A percentile compares a stretch with the other conserved stretches of the same genome.
These are phyloP conservation scores for Anaspis maculata DNA, from an alignment of 2,888 invertebrate species.

Conservation along the genomic window DNA sequence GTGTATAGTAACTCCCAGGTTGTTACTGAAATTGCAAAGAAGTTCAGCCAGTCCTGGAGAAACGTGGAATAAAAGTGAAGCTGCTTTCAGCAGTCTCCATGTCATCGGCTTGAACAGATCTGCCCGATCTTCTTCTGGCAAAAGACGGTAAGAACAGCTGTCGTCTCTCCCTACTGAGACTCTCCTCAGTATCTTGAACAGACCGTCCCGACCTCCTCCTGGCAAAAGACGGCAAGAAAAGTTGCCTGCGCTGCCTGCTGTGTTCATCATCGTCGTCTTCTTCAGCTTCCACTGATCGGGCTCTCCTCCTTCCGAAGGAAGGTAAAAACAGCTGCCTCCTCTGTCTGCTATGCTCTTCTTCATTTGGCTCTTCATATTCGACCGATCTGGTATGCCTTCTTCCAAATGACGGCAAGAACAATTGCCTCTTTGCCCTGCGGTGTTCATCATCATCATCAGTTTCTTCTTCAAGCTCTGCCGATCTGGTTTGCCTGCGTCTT, in stretches of 20 bases:
- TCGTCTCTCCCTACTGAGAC: conserved; percentile 1
- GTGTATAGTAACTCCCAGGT: too few species aligned
- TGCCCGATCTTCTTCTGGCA: background rate
- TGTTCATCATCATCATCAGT: background rate
- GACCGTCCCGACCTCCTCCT: conserved; percentile 1
- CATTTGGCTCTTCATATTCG: background rate
- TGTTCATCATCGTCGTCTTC: conserved; percentile 1
- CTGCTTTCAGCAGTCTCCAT: conserved; percentile 10
- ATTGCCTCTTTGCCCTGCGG: background rate
- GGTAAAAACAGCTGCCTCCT: conserved; percentile 3
- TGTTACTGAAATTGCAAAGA: too few species aligned
- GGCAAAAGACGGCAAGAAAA: conserved; percentile 6
- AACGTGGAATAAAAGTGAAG: too few species aligned
- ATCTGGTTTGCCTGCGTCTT: background rate
- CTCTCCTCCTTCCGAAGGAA: background rate
- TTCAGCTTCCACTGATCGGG: too few species aligned
- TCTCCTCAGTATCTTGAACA: background rate
- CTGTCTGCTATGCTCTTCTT: background rate
- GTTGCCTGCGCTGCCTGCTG: conserved; percentile 1
- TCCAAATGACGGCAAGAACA: conserved; percentile 2
- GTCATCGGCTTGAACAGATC: conserved; percentile 5
- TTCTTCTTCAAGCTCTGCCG: background rate
- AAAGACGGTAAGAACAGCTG: conserved; percentile 3
- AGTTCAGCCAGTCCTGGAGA: too few species aligned
- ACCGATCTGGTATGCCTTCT: conserved; percentile 1